Evolutionary conservation across 2,113 vertebrate genomes (phyloP).

Genomic region (Antidorcas marsupialis): DNA sequence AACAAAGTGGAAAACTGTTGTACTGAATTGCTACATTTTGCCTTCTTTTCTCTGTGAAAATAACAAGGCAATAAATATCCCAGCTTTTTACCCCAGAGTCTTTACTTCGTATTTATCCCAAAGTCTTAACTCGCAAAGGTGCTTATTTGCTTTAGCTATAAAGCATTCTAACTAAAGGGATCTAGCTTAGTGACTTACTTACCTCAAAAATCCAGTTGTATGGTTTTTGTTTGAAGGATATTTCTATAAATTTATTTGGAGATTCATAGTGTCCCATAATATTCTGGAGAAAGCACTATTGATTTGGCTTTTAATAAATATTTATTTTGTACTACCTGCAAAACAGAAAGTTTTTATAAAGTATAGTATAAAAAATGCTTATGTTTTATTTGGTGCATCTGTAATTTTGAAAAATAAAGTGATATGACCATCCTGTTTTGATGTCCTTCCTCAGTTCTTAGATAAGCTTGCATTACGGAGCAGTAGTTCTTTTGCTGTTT

Average conservation of each 20-base stretch:
- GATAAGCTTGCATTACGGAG: background rate
- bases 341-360: background rate
- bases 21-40: background rate
- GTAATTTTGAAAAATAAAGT: conserved; percentile 33
- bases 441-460: background rate
- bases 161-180: background rate
- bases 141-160: background rate
- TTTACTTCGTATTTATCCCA: background rate
- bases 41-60: background rate
- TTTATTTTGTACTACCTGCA: background rate
- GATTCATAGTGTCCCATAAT: background rate
- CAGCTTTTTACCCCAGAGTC: background rate
- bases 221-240: background rate
- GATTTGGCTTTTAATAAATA: background rate
- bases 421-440: background rate
- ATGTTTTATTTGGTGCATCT: background rate
- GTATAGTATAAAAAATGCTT: background rate
- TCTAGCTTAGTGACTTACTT: background rate
- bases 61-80: background rate
- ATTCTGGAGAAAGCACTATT: background rate
- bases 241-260: background rate
- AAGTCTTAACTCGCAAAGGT: background rate
- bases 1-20: background rate
- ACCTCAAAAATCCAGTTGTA: background rate
- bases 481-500: background rate